Conservation (phyloP, 2,797 vertebrate species). For the Triplophysa yarkandensis region DNA sequence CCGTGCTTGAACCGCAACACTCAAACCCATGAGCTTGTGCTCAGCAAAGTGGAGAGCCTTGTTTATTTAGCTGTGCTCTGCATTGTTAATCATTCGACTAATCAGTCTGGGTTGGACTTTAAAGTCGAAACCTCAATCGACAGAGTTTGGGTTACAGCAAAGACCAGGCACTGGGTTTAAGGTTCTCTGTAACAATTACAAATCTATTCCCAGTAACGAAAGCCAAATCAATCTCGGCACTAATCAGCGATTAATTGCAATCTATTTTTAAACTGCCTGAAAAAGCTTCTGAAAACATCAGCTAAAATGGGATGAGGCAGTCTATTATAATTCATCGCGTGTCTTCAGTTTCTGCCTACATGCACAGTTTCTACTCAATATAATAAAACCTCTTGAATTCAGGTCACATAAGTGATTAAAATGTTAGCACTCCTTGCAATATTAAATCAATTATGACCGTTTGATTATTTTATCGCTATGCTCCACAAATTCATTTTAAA, state of each 20-base stretch:
- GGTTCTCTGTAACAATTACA: slow-evolving; percentile 4
- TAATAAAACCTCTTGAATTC: slow-evolving; percentile 37
- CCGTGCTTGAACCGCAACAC: slow-evolving; percentile 28
- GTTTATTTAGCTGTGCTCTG: slow-evolving; percentile 43
- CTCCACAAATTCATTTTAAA: slow-evolving; percentile 26
- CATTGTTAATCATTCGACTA: slow-evolving; percentile 36
- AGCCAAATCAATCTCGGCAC: slow-evolving; percentile 32
- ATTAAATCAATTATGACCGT: slow-evolving; percentile 31
- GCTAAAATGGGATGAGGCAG: slow-evolving; percentile 10
- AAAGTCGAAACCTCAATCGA: slow-evolving; percentile 26
- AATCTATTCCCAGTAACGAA: slow-evolving; percentile 6
- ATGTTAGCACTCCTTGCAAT: slow-evolving; percentile 26
- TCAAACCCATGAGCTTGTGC: slow-evolving; percentile 32
- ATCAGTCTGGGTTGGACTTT: slow-evolving; percentile 20
- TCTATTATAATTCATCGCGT: slow-evolving; percentile 23
- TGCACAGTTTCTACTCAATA: slow-evolving; percentile 23
- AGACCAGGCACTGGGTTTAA: background rate
- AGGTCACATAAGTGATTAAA: slow-evolving; percentile 32
- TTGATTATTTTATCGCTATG: slow-evolving; percentile 30
- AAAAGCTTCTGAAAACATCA: slow-evolving; percentile 8
- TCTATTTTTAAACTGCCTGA: slow-evolving; percentile 18
- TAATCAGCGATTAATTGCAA: slow-evolving; percentile 42
- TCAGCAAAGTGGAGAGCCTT: slow-evolving; percentile 29
- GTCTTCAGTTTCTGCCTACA: slow-evolving; percentile 3
- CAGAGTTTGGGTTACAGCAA: slow-evolving; percentile 1